Evolutionary conservation across 37 sponge, comb jelly and placozoan species (phyloP).

Genomic region (Crambe crambe): DNA sequence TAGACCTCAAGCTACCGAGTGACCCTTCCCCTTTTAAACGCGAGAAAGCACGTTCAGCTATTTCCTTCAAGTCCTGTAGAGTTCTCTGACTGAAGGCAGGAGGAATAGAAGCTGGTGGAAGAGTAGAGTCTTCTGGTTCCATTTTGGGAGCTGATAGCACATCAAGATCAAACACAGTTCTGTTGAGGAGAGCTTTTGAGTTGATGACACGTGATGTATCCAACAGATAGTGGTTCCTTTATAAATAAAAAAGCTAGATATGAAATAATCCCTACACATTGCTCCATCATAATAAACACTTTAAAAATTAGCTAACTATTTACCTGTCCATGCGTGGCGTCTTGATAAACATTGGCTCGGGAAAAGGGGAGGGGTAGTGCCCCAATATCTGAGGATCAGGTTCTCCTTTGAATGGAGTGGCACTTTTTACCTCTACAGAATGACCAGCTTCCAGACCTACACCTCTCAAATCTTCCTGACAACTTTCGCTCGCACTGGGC

Average conservation of each 20-base stretch:
- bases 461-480: no score
- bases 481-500: no score
- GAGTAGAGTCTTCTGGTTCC: background rate
- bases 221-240: constrained; percentile 48
- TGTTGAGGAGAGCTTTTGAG: constrained; percentile 54
- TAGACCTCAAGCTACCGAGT: no score
- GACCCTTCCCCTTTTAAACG: no score
- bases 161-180: constrained; percentile 64
- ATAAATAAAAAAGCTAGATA: background rate
- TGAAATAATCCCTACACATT: background rate
- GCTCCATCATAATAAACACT: background rate
- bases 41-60: no score
- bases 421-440: background rate
- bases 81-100: no score
- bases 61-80: no score
- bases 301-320: background rate
- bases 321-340: constrained; percentile 30
- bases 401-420: background rate
- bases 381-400: constrained; percentile 25
- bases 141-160: no score
- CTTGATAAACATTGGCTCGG: constrained; percentile 39
- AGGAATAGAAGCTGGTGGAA: no score
- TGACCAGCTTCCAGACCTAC: no score
- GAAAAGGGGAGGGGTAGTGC: background rate
- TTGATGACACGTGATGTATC: constrained; percentile 47